Conservation (phyloP, 2,888 invertebrate species). For the Torymus texanus region DNA sequence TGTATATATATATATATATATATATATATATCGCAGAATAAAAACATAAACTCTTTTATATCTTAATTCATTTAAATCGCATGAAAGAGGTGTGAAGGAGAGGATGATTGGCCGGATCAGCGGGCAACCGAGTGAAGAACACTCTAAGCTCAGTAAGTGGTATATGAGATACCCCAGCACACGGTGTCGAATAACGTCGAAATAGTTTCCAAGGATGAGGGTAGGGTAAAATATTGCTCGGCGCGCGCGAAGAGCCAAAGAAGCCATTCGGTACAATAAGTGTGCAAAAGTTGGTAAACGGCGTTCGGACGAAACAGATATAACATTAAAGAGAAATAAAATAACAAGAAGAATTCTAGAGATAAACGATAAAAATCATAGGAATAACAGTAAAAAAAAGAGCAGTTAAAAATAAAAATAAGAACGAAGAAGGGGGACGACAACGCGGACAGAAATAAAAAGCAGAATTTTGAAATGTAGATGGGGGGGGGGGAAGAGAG, state of each 20-base stretch:
- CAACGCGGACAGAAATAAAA: too few relatives aligned
- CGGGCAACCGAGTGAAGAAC: slow-evolving; percentile 67
- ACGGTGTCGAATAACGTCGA: slow-evolving; percentile 63
- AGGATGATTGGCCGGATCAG: slow-evolving; percentile 21
- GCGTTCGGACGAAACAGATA: background rate
- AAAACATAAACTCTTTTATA: slow-evolving; percentile 24
- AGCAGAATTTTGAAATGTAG: background rate
- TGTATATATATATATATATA: background rate
- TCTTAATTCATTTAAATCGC: slow-evolving; percentile 1
- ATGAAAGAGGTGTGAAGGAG: slow-evolving; percentile 19
- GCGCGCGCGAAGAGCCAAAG: background rate
- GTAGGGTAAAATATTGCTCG: slow-evolving; percentile 42
- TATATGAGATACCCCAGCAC: slow-evolving; percentile 69
- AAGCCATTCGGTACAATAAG: background rate
- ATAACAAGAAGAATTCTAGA: too few relatives aligned
- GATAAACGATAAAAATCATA: too few relatives aligned
- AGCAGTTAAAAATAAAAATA: too few relatives aligned
- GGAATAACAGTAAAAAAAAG: too few relatives aligned
- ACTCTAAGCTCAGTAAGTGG: slow-evolving; percentile 70
- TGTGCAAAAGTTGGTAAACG: background rate
- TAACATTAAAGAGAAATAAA: too few relatives aligned
- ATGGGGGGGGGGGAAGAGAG: background rate
- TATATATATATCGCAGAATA: background rate
- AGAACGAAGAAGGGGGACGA: too few relatives aligned
- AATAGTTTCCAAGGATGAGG: slow-evolving; percentile 56